These are phyloP conservation scores for Sebastes minor DNA, from an alignment of 2,797 vertebrate genomes.

Conservation along the genomic window DNA sequence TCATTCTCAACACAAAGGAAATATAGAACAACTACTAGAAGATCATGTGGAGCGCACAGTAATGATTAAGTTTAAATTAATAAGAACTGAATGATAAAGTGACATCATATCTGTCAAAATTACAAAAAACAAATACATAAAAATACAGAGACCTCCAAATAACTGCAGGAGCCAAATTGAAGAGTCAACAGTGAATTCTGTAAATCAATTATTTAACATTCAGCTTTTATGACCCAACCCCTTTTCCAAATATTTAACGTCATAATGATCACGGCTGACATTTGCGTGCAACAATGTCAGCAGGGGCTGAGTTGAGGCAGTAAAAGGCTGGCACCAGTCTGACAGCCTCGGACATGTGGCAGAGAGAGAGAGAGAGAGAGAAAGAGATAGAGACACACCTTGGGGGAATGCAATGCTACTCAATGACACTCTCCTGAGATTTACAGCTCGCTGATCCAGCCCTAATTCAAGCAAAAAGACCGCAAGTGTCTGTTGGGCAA, in stretches of 20 bases:
- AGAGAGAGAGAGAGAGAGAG: not conserved
- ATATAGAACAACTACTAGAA: not conserved
- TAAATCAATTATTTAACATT: not conserved
- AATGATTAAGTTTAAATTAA: not conserved
- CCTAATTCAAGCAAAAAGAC: conserved; percentile 27
- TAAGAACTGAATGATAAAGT: not conserved
- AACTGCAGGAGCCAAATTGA: not conserved
- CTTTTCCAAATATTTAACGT: not conserved
- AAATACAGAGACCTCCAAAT: not conserved
- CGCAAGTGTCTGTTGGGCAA: not conserved
- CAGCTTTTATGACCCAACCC: not conserved
- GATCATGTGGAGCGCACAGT: not conserved
- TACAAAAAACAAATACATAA: not conserved
- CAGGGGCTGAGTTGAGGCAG: not conserved
- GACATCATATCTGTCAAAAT: not conserved
- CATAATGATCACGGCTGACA: conserved; percentile 1
- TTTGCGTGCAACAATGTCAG: conserved; percentile 3
- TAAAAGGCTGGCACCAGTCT: not conserved
- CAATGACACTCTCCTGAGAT: conserved; percentile 27
- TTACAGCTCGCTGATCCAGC: conserved; percentile 39
- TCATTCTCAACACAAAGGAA: not conserved
- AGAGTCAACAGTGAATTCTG: not conserved
- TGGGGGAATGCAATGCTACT: conserved; percentile 1
- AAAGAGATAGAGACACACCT: conserved; percentile 12
- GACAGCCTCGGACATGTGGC: not conserved